These are phyloP conservation scores for Tokudaia tokunoshimensis DNA, from an alignment of 2,797 vertebrate genomes.

Conservation along the genomic window DNA sequence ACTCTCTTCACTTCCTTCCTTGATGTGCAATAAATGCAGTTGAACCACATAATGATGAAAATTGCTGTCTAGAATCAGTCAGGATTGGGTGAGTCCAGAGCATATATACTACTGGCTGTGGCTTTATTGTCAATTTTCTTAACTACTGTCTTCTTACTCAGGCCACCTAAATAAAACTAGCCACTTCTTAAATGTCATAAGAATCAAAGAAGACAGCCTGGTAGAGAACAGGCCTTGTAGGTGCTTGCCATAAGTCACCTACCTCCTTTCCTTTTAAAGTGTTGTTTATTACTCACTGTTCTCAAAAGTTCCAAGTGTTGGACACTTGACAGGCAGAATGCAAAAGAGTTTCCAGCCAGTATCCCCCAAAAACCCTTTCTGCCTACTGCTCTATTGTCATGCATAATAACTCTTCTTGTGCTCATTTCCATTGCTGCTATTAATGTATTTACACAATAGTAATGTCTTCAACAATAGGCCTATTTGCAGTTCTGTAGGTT, in stretches of 20 bases:
- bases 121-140: not conserved
- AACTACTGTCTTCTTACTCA: not conserved
- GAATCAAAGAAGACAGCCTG: conserved; percentile 16
- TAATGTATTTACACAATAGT: not conserved
- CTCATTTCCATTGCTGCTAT: not conserved
- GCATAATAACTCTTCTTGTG: not conserved
- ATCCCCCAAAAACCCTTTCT: not conserved
- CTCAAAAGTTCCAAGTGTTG: not conserved
- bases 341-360: not conserved
- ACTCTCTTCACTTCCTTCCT: not conserved
- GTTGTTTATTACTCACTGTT: not conserved
- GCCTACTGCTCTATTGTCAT: not conserved
- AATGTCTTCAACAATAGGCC: not conserved
- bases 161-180: not conserved
- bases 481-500: not conserved
- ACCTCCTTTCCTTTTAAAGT: not conserved
- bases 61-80: not conserved
- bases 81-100: not conserved
- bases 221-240: not conserved
- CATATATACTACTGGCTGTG: not conserved
- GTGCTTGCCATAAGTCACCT: not conserved
- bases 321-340: not conserved
- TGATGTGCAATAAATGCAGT: not conserved
- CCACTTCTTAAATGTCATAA: not conserved
- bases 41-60: not conserved